phyloP scores from a whole-genome alignment of 2,113 vertebrate species.

The Oreochromis aureus region DNA sequence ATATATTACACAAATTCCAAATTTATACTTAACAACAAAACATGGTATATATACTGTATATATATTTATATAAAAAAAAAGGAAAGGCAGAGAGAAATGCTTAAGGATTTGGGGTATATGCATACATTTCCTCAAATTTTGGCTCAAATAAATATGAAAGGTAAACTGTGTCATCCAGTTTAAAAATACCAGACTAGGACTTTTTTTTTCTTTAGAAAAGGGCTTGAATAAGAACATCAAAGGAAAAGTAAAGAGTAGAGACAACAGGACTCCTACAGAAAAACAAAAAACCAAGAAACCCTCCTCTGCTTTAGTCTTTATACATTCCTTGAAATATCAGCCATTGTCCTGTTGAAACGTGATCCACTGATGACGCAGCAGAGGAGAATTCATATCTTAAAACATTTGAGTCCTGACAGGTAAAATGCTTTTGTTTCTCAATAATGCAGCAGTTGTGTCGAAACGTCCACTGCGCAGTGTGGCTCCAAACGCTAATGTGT shows the following conservation, averaged over 20 bases:
- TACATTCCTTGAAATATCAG: constrained; percentile 47
- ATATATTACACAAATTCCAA: constrained; percentile 81
- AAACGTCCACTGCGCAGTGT: neutral
- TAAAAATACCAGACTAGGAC: constrained; percentile 43
- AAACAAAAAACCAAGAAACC: constrained; percentile 10
- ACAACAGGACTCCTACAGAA: constrained; percentile 17
- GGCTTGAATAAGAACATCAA: constrained; percentile 16
- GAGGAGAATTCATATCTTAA: constrained; percentile 11
- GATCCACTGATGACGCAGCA: constrained; percentile 20
- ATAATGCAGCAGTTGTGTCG: constrained; percentile 2
- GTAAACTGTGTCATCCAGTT: constrained; percentile 65
- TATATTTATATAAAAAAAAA: constrained; percentile 24
- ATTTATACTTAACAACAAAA: constrained; percentile 70
- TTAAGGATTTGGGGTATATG: constrained; percentile 59
- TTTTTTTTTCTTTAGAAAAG: constrained; percentile 31
- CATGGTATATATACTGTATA: constrained; percentile 48
- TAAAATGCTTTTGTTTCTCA: constrained; percentile 7
- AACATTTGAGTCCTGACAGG: neutral
- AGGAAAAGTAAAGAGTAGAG: constrained; percentile 11
- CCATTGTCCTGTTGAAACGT: constrained; percentile 11
- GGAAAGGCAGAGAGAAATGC: constrained; percentile 50
- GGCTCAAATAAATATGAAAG: constrained; percentile 80
- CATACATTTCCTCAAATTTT: constrained; percentile 63
- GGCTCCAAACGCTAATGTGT: constrained; percentile 15
- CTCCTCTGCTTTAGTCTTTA: constrained; percentile 16